Conservation (phyloP, 2,113 vertebrate genomes). For the Corythornis cristatus region DNA sequence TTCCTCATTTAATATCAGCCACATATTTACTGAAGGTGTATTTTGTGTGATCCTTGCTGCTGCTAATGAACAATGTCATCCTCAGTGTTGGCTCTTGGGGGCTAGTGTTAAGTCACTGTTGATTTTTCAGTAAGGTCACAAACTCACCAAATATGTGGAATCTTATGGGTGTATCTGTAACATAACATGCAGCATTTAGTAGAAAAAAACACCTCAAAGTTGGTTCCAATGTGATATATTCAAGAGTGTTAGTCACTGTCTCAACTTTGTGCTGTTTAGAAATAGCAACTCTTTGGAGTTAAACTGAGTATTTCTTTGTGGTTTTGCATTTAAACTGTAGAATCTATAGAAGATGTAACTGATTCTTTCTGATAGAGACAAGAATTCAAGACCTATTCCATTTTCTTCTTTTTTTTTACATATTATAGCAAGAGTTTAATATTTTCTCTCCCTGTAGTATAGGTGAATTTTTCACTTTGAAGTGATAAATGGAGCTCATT, state of each 20-base stretch:
- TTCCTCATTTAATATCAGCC: background rate
- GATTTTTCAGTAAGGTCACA: background rate
- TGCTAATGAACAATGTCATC: background rate
- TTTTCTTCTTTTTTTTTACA: background rate
- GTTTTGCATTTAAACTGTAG: background rate
- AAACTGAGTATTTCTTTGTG: background rate
- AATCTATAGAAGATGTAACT: background rate
- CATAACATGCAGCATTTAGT: background rate
- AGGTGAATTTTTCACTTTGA: background rate
- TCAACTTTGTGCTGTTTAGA: background rate
- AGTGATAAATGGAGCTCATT: conserved; percentile 23
- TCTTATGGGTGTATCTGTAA: background rate
- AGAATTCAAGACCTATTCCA: background rate
- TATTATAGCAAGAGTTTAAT: background rate
- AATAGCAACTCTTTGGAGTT: background rate
- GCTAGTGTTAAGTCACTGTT: background rate
- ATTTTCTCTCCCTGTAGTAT: background rate
- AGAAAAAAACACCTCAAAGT: background rate
- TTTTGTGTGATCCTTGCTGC: background rate
- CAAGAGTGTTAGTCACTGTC: background rate
- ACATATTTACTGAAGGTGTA: background rate
- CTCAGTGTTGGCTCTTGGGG: background rate
- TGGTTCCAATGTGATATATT: background rate
- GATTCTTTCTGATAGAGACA: background rate
- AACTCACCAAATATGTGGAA: background rate